phyloP scores from a whole-genome alignment of 2,113 vertebrate genomes.

The Nannobrachium achirus region DNA sequence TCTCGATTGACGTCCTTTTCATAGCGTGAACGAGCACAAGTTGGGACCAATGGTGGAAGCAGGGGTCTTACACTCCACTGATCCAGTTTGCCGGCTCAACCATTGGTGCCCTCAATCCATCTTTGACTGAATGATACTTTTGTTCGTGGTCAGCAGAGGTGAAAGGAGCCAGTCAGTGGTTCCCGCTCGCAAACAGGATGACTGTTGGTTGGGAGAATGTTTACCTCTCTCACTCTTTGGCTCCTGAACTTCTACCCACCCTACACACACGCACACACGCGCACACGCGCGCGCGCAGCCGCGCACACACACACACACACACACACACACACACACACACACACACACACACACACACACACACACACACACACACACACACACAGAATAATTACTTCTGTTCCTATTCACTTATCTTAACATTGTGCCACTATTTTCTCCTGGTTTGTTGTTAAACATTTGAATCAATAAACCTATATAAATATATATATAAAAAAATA shows the following conservation, averaged over 20 bases:
- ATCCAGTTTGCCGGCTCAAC: slow-evolving; percentile 82
- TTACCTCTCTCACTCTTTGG: slow-evolving; percentile 18
- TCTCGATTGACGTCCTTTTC: slow-evolving; percentile 85
- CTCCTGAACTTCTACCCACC: slow-evolving; percentile 31
- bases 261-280: slow-evolving; percentile 14
- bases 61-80: slow-evolving; percentile 85
- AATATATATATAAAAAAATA: too few relatives aligned
- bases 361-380: too few relatives aligned
- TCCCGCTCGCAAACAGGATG: slow-evolving; percentile 82
- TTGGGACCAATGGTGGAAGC: slow-evolving; percentile 69
- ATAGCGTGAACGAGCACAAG: slow-evolving; percentile 81
- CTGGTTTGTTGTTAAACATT: neutral
- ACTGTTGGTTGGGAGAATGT: slow-evolving; percentile 74
- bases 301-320: neutral
- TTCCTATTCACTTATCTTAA: slow-evolving; percentile 8
- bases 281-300: neutral
- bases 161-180: slow-evolving; percentile 94
- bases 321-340: too few relatives aligned
- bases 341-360: too few relatives aligned
- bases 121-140: slow-evolving; percentile 94
- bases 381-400: too few relatives aligned
- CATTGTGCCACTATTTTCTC: slow-evolving; percentile 2
- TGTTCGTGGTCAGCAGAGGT: slow-evolving; percentile 95
- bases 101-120: slow-evolving; percentile 87
- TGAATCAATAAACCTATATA: too few relatives aligned